Evolutionary conservation across 2,797 vertebrate genomes (phyloP).

Genomic region (Chromis chromis): DNA sequence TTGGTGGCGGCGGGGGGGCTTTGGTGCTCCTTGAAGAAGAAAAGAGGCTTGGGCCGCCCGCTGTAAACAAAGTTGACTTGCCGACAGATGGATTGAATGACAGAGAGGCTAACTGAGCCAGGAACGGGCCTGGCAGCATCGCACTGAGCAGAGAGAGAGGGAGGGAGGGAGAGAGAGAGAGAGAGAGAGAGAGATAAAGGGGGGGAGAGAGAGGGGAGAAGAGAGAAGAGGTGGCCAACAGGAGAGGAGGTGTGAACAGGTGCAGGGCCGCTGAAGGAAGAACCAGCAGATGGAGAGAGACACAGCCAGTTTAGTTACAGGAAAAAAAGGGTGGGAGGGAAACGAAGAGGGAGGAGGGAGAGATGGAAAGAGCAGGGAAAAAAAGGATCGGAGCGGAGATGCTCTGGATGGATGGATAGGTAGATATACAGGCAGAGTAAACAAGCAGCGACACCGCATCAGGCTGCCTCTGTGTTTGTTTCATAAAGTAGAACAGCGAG

Average conservation of each 20-base stretch:
- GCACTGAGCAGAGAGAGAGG: constrained; percentile 53
- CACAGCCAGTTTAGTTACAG: constrained; percentile 99
- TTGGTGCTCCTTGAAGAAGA: constrained; percentile 97
- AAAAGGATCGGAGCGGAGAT: constrained; percentile 89
- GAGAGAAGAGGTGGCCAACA: constrained; percentile 99
- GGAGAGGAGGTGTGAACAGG: constrained; percentile 99
- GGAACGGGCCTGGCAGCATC: constrained; percentile 97
- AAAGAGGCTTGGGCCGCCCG: constrained; percentile 89
- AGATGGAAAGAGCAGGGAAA: constrained; percentile 75
- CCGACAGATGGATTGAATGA: constrained; percentile 99
- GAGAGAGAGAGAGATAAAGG: constrained; percentile 34
- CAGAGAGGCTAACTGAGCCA: constrained; percentile 99
- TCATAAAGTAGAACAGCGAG: constrained; percentile 47
- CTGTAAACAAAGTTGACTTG: constrained; percentile 99
- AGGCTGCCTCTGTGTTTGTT: constrained; percentile 63
- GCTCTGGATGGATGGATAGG: constrained; percentile 70
- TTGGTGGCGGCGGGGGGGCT: constrained; percentile 88
- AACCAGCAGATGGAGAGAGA: constrained; percentile 99
- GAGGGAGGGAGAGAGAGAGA: constrained; percentile 81
- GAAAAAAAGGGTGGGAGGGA: constrained; percentile 88
- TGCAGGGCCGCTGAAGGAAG: constrained; percentile 99
- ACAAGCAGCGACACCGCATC: constrained; percentile 79
- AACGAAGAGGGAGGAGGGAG: constrained; percentile 86
- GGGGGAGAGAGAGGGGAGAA: constrained; percentile 58
- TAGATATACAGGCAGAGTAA: constrained; percentile 78